Evolutionary conservation across 2,797 vertebrate genomes (phyloP).

Genomic region (Bradypodion ventrale): DNA sequence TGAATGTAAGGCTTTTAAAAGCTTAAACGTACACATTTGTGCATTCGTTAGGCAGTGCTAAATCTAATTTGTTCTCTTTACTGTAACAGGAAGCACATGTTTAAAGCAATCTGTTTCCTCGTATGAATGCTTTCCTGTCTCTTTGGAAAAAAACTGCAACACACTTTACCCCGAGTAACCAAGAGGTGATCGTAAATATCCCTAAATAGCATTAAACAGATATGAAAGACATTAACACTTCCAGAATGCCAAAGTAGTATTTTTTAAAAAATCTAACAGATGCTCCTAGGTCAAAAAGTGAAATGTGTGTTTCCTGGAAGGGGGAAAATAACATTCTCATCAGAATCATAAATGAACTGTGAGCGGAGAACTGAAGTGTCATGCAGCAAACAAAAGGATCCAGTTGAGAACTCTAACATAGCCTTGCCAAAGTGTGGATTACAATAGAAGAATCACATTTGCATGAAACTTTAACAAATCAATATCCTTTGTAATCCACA

Average conservation of each 20-base stretch:
- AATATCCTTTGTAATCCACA: conserved; percentile 64
- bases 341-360: conserved; percentile 79
- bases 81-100: conserved; percentile 82
- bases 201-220: conserved; percentile 82
- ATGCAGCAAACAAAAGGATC: conserved; percentile 64
- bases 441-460: conserved; percentile 53
- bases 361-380: conserved; percentile 70
- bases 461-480: conserved; percentile 51
- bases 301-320: conserved; percentile 79
- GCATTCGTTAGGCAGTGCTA: conserved; percentile 74
- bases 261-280: conserved; percentile 75
- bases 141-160: conserved; percentile 74
- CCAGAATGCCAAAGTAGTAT: conserved; percentile 78
- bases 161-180: conserved; percentile 79
- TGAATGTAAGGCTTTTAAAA: conserved; percentile 71
- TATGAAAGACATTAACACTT: conserved; percentile 80
- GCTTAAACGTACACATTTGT: conserved; percentile 74
- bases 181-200: conserved; percentile 83
- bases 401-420: conserved; percentile 51
- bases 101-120: conserved; percentile 81
- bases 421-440: conserved; percentile 37
- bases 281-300: conserved; percentile 80
- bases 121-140: conserved; percentile 77
- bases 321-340: conserved; percentile 64
- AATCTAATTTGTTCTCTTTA: conserved; percentile 80